These are phyloP conservation scores for Cistogaster globosa DNA, from an alignment of 2,888 invertebrate genomes.

Conservation along the genomic window DNA sequence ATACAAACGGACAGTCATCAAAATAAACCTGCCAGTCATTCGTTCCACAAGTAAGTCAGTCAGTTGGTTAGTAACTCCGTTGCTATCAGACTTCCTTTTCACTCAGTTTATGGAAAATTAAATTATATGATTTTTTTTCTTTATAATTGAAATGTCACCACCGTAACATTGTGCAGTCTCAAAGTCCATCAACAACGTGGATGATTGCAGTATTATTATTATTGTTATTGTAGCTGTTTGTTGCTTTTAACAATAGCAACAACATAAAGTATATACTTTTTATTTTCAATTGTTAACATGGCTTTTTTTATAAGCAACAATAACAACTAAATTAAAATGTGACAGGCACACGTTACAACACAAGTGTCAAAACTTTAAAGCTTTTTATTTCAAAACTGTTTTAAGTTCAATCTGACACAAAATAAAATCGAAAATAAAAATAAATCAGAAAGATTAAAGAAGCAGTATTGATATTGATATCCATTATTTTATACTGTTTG, in stretches of 20 bases:
- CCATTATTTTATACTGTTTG: no score
- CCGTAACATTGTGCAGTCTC: conserved; percentile 48
- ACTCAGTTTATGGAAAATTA: conserved; percentile 13
- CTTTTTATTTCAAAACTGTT: neutral
- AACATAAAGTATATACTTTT: conserved; percentile 36
- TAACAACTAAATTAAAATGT: conserved; percentile 27
- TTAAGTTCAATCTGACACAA: neutral
- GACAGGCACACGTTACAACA: neutral
- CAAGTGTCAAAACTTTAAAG: no score
- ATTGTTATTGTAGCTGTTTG: conserved; percentile 11
- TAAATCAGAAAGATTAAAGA: no score
- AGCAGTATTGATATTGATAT: no score
- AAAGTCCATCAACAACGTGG: conserved; percentile 60
- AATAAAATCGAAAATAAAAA: no score
- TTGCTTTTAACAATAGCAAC: conserved; percentile 38
- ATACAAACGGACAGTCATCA: conserved; percentile 6
- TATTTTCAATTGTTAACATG: conserved; percentile 41
- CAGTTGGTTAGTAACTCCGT: conserved; percentile 50
- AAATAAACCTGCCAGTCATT: conserved; percentile 1
- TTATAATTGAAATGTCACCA: conserved; percentile 69
- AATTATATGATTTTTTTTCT: conserved; percentile 9
- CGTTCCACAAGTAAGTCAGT: conserved; percentile 24
- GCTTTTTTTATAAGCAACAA: conserved; percentile 28
- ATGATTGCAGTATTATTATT: conserved; percentile 28
- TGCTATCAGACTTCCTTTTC: conserved; percentile 22